phyloP scores from a whole-genome alignment of 2,113 vertebrate species.

The Malaclemys terrapin region DNA sequence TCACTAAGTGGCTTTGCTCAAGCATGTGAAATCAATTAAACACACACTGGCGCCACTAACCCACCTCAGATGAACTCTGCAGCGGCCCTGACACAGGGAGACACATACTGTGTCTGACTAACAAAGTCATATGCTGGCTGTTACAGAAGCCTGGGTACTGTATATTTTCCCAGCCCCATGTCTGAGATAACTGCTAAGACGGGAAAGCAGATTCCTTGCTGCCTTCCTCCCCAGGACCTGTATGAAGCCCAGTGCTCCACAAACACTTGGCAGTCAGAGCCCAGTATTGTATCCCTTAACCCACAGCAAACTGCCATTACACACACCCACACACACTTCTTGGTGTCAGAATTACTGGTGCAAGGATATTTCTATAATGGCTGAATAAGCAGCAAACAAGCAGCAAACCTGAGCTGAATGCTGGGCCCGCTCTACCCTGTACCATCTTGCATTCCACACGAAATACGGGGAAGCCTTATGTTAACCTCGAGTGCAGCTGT shows the following conservation, averaged over 20 bases:
- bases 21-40: background rate
- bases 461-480: background rate
- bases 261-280: conserved; percentile 11
- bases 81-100: background rate
- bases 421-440: background rate
- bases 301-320: background rate
- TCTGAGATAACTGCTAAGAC: background rate
- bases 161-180: background rate
- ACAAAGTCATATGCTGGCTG: background rate
- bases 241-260: background rate
- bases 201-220: background rate
- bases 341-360: background rate
- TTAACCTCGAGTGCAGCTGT: rapidly evolving
- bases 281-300: conserved; percentile 35
- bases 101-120: background rate
- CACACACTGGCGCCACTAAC: background rate
- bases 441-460: background rate
- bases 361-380: background rate
- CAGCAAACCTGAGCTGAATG: background rate
- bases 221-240: background rate
- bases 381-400: rapidly evolving
- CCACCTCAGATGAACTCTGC: background rate
- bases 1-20: background rate
- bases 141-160: background rate
- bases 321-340: too few relatives aligned